These are phyloP conservation scores for Choristoneura rosaceana DNA, from an alignment of 2,888 invertebrate species.

Conservation along the genomic window DNA sequence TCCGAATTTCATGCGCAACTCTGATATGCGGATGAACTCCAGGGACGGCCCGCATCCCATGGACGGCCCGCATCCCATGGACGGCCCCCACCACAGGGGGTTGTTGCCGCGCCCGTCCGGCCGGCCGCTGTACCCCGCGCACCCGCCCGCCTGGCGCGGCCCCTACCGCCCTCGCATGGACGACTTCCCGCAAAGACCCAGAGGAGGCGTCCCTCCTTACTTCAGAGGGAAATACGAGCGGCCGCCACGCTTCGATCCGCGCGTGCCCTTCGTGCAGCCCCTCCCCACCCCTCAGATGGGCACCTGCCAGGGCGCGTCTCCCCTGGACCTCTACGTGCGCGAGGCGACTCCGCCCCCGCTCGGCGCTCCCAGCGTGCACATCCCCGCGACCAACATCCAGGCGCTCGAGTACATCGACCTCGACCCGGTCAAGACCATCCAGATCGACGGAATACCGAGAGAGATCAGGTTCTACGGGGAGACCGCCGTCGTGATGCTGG, in stretches of 20 bases:
- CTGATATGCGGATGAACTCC: constrained; percentile 71
- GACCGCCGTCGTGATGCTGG: constrained; percentile 93
- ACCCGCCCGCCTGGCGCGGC: constrained; percentile 68
- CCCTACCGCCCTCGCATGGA: constrained; percentile 67
- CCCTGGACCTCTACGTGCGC: constrained; percentile 70
- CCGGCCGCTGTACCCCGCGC: constrained; percentile 63
- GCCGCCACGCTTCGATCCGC: constrained; percentile 63
- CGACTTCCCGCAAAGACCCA: constrained; percentile 68
- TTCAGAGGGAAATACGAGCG: constrained; percentile 72
- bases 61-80: constrained; percentile 55
- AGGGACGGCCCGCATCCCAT: constrained; percentile 52
- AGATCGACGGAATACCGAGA: constrained; percentile 92
- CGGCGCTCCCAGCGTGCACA: constrained; percentile 67
- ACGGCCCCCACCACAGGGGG: no score
- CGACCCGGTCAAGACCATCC: constrained; percentile 92
- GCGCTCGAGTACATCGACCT: constrained; percentile 77
- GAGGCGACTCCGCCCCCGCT: constrained; percentile 68
- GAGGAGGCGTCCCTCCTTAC: constrained; percentile 66
- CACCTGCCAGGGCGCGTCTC: constrained; percentile 70
- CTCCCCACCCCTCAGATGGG: constrained; percentile 73
- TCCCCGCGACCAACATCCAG: constrained; percentile 72
- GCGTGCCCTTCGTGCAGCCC: constrained; percentile 57
- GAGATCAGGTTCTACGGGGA: constrained; percentile 95
- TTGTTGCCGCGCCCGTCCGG: constrained; percentile 64
- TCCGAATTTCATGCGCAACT: constrained; percentile 66